Base-by-base conservation (phyloP, 23 tunicate species). In the Pegea sp. region DNA sequence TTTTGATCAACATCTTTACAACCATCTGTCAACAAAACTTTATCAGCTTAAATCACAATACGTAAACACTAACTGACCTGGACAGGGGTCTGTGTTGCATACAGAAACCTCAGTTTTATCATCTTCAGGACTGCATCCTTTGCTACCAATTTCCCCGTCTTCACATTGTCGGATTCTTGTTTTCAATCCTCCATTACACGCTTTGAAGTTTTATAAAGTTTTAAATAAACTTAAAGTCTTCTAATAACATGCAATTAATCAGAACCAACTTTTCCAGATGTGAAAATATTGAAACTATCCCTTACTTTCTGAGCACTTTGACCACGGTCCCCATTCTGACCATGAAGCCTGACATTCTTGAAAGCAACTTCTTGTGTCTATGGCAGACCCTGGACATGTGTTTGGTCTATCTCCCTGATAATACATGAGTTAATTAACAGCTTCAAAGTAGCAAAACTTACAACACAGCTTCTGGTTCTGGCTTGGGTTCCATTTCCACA, bases 101-200 rank as follows among this genome's bases (percentile, higher is more conserved):
- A 63, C 54, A 29, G 24, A 48, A 2, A 18, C 18, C 1, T 62
- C 57, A 2, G 31, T 16, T 8, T 56, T 49, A 16, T 22, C 28
- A 2, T 22, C 26, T 1, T 57, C 57, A 1, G 77, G 77, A 2
- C 30, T 33, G 56, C 77, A 71, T 5, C 69, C 69, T 8, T 61
- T 61, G 22, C 52, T 63, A 1, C 77, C 77, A 25, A 55, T 21
- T 2, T 34, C 26, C 2, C 77, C 77, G 1, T 63, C 69, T 3
- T 48, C 5, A 30, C 77, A 71, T 4, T 24, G 26, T 29, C 77
- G 42, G 5, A 21, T 23, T 3, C 77, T 64, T 5, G 30, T 29
- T n/a, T 52, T 24, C 19, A 43, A 22, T 26, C 77, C 77, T 5
- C 77, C 77, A 43, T 68, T 44, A 38, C 77, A 71, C 24, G 50